Evolutionary conservation across 2,888 invertebrate species (phyloP).

Genomic region (Malthinus seriepunctatus): DNA sequence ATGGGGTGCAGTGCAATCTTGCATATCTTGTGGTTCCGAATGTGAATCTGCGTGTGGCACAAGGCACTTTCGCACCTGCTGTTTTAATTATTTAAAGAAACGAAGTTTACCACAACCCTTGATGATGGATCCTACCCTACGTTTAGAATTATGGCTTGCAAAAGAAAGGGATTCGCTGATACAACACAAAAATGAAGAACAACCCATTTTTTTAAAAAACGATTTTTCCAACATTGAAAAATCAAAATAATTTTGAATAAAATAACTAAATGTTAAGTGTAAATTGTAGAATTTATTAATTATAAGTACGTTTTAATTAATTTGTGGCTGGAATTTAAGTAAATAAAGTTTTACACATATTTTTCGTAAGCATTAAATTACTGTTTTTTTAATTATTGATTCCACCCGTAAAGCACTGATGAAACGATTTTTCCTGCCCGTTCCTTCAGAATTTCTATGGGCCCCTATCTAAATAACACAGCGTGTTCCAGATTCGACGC

Average conservation of each 20-base stretch:
- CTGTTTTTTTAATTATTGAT: too few species aligned
- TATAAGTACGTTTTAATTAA: constrained; percentile 15
- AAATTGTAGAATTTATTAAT: neutral
- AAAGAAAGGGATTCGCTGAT: constrained; percentile 42
- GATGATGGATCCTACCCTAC: constrained; percentile 47
- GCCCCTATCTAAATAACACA: too few species aligned
- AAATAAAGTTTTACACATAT: too few species aligned
- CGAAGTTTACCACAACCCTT: constrained; percentile 51
- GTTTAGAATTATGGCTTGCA: constrained; percentile 51
- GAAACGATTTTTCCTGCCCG: too few species aligned
- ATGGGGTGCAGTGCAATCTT: constrained; percentile 63
- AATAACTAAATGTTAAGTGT: neutral
- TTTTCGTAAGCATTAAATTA: too few species aligned
- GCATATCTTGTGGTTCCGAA: constrained; percentile 71
- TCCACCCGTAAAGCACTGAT: too few species aligned
- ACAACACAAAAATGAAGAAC: constrained; percentile 9
- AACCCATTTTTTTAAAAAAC: constrained; percentile 1
- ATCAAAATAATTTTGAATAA: neutral
- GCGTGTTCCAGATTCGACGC: too few species aligned
- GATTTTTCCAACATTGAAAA: constrained; percentile 7
- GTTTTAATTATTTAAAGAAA: constrained; percentile 72
- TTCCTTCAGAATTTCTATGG: too few species aligned
- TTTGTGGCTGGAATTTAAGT: constrained; percentile 20
- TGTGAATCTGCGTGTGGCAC: constrained; percentile 71
- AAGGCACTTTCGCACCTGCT: constrained; percentile 70